Percentiles rank a stretch among this genome's conserved stretches.
Conservation (phyloP, 2,888 invertebrate species). For the Carterocephalus palaemon region DNA sequence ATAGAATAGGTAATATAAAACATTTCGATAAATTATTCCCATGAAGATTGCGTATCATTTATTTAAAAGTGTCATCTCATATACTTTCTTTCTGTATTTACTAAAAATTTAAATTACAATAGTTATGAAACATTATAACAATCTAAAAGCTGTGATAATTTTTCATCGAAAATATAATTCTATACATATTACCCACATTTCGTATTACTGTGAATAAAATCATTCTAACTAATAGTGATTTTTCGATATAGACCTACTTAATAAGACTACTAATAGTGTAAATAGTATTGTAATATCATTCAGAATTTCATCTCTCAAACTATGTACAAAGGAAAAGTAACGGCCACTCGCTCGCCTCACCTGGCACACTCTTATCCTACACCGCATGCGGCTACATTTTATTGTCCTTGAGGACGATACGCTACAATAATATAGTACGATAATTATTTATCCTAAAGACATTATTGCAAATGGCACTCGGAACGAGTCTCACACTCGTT, state of each 20-base stretch:
- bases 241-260: conserved; percentile 51
- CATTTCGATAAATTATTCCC: conserved; percentile 31
- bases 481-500: conserved; percentile 63
- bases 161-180: conserved; percentile 39
- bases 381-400: conserved; percentile 48
- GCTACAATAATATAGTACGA: conserved; percentile 51
- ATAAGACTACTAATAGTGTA: conserved; percentile 60
- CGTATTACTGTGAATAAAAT: conserved; percentile 51
- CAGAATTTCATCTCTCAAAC: conserved; percentile 63
- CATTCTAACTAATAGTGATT: conserved; percentile 54
- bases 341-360: conserved; percentile 30
- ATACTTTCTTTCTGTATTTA: conserved; percentile 25
- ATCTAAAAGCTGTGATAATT: conserved; percentile 44
- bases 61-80: conserved; percentile 25
- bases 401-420: conserved; percentile 60
- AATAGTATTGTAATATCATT: conserved; percentile 71
- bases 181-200: conserved; percentile 49
- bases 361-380: conserved; percentile 32
- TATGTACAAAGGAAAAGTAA: conserved; percentile 47
- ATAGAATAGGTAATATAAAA: conserved; percentile 28
- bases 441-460: conserved; percentile 51
- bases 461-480: conserved; percentile 70
- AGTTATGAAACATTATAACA: conserved; percentile 42
- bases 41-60: conserved; percentile 28
- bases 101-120: conserved; percentile 37